Percentiles rank a stretch among this genome's conserved stretches.
Evolutionary conservation across 2,888 invertebrate genomes (phyloP).

Genomic region (Leucophora obtusa): DNA sequence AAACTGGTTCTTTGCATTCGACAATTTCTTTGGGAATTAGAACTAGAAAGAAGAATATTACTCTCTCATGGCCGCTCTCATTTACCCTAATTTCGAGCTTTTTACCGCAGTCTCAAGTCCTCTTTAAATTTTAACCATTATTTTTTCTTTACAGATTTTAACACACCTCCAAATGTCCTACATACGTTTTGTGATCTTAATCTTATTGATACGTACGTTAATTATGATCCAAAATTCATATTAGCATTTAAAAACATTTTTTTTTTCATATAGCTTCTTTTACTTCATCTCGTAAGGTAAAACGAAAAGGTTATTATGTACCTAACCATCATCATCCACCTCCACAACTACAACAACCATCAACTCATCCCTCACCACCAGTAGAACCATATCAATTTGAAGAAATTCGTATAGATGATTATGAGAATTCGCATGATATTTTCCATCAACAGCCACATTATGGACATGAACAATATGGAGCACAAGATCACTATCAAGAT

Average conservation of each 20-base stretch:
- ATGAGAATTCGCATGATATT: constrained; percentile 41
- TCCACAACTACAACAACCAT: constrained; percentile 13
- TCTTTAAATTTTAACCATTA: too few relatives aligned
- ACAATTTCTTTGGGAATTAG: too few relatives aligned
- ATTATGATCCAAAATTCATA: neutral
- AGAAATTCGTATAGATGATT: constrained; percentile 71
- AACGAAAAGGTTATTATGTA: constrained; percentile 56
- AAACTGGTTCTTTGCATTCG: too few relatives aligned
- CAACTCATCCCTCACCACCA: constrained; percentile 17
- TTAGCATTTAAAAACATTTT: neutral
- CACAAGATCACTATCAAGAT: constrained; percentile 27
- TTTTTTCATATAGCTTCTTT: neutral
- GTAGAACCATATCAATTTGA: constrained; percentile 70
- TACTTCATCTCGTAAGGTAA: constrained; percentile 59
- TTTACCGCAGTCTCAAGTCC: too few relatives aligned
- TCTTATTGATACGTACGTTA: constrained; percentile 46
- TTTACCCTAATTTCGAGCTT: too few relatives aligned
- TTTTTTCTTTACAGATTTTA: constrained; percentile 26
- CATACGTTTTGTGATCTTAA: constrained; percentile 14
- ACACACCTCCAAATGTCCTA: constrained; percentile 10
- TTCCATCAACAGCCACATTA: constrained; percentile 60
- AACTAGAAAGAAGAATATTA: too few relatives aligned
- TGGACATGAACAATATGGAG: constrained; percentile 60
- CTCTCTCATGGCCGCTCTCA: too few relatives aligned
- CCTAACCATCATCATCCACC: constrained; percentile 34